These are phyloP conservation scores for Hystrix cristata DNA, from an alignment of 2,113 vertebrate species.

Conservation along the genomic window DNA sequence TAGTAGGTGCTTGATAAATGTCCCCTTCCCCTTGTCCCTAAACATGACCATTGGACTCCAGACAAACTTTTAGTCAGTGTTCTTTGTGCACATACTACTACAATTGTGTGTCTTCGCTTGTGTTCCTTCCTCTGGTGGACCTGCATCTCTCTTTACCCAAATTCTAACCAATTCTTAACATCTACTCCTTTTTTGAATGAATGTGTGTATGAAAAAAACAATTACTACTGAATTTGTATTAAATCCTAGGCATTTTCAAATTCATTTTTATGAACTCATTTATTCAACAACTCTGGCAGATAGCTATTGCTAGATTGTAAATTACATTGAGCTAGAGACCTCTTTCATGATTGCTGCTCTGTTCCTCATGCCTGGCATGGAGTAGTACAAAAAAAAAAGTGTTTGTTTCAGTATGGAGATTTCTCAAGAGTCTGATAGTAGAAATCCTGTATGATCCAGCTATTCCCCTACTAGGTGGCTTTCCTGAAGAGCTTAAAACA, in stretches of 20 bases:
- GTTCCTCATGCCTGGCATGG: neutral
- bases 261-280: neutral
- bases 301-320: constrained; percentile 11
- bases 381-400: neutral
- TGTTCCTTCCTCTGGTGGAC: constrained; percentile 4
- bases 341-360: neutral
- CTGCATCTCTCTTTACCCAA: neutral
- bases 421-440: too few species aligned
- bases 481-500: too few species aligned
- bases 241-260: constrained; percentile 8
- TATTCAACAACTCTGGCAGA: neutral
- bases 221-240: constrained; percentile 26
- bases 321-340: neutral
- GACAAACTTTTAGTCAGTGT: neutral
- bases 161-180: neutral
- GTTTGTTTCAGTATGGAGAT: neutral
- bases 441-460: too few species aligned
- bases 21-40: neutral
- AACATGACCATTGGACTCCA: neutral
- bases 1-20: neutral
- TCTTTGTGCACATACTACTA: neutral
- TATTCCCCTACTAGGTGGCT: too few species aligned
- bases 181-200: neutral
- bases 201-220: neutral
- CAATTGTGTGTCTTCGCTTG: neutral